A percentile compares a stretch with the other conserved stretches of the same genome.
Evolutionary conservation across 2,113 vertebrate species (phyloP).

Genomic region (Oncorhynchus keta): DNA sequence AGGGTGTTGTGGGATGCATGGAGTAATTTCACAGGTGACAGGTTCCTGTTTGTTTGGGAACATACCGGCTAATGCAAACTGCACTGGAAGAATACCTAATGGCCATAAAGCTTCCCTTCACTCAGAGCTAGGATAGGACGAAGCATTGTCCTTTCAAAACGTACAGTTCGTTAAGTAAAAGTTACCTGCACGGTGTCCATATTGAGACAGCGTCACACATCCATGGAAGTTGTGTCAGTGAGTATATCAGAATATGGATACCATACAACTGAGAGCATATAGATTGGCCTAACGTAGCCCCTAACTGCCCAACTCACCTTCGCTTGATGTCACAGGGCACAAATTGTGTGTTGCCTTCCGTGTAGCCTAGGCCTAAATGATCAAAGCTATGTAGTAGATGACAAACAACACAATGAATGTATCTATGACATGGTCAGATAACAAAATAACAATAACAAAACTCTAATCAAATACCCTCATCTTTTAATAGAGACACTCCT

Average conservation of each 20-base stretch:
- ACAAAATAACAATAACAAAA: background rate
- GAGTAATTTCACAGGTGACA: constrained; percentile 17
- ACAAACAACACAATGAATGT: background rate
- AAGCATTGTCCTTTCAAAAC: background rate
- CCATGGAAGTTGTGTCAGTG: too few species aligned
- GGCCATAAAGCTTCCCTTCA: background rate
- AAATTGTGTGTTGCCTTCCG: background rate
- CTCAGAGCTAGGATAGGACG: background rate
- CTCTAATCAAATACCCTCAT: background rate
- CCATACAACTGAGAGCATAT: too few species aligned
- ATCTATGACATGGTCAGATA: background rate
- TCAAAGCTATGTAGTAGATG: background rate
- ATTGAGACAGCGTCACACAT: background rate
- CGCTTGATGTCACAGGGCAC: background rate
- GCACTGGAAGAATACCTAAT: background rate
- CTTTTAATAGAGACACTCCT: background rate
- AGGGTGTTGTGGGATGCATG: background rate
- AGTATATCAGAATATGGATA: too few species aligned
- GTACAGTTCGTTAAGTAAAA: background rate
- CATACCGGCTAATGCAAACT: background rate
- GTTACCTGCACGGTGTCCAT: background rate
- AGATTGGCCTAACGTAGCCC: too few species aligned
- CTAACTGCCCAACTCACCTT: background rate
- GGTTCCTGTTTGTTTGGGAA: constrained; percentile 1
- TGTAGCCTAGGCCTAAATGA: background rate